Evolutionary conservation across 2,888 invertebrate species (phyloP), one percentile per base, ranked within the genome.

Genomic region (Agrotis exclamationis): DNA sequence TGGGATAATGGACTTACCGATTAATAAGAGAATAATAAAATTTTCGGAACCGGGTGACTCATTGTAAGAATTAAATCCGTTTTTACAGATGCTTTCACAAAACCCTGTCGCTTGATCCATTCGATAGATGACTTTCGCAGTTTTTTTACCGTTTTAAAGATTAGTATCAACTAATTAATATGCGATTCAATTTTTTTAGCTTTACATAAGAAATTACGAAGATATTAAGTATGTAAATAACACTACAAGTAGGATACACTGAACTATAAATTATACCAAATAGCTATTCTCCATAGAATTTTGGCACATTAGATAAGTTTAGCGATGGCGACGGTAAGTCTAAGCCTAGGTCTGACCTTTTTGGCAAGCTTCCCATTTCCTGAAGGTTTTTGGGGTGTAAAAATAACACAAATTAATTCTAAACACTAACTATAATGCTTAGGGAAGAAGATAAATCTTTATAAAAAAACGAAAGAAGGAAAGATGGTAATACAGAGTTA

Each of bases 331-430:
- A 59, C 79, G 20, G 47, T 28, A 62, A 56, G 77, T 72, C 73
- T 1, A 44, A 63, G 60, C 59, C 62, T 57, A 60, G 9, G 13
- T 63, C 54, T 70, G 69, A 67, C 66, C 66, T 71, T 39, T 76
- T 83, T 80, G 73, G 73, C 76, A 71, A 59, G 44, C 53, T 51
- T 79, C 79, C 75, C 63, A 63, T 9, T 39, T 59, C 24, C 20
- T 58, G 28, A 65, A 76, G 56, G 60, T 20, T 67, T 63, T 33
- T 22, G 18, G 7, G n/a, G 13, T 5, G 18, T 11, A 33, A 59
- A 51, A 28, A 48, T 59, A 48, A 33, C 6, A 59, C 6, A 18
- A 44, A 70, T 76, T 33, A 63, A 56, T 69, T 56, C 14, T 62
- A 69, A 66, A 39, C 24, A 39, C 24, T 20, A 48, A 50, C 16